Conservation (phyloP, 2,797 vertebrate species). For the Micropoecilia bifurca region DNA sequence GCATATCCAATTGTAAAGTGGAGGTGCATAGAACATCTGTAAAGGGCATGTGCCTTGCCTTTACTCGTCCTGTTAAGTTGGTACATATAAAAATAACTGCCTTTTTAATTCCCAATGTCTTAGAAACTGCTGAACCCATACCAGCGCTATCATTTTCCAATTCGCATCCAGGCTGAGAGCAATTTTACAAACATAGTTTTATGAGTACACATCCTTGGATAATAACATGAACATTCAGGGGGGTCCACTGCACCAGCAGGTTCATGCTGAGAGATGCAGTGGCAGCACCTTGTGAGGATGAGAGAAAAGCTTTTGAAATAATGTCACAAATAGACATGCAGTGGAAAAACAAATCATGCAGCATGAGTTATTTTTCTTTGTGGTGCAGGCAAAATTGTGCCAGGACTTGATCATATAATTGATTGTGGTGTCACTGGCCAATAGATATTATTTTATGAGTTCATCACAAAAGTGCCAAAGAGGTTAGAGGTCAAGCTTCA, state of each 20-base stretch:
- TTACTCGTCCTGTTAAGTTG: background rate
- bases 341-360: background rate
- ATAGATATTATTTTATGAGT: background rate
- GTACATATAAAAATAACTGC: background rate
- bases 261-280: background rate
- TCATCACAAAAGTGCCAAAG: background rate
- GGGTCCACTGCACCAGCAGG: slow-evolving; percentile 44
- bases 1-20: background rate
- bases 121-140: slow-evolving; percentile 2
- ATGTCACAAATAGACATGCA: slow-evolving; percentile 8
- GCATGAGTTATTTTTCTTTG: background rate
- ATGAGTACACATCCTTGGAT: slow-evolving; percentile 54
- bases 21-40: background rate
- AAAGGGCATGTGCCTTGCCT: background rate
- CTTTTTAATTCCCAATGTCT: slow-evolving; percentile 25
- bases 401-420: background rate
- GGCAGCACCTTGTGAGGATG: background rate
- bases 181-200: slow-evolving; percentile 40
- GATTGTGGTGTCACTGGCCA: background rate
- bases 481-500: background rate
- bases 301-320: slow-evolving; percentile 21
- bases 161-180: slow-evolving; percentile 41
- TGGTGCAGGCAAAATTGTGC: background rate
- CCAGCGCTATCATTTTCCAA: slow-evolving; percentile 42
- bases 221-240: slow-evolving; percentile 63